Evolutionary conservation across 2,113 vertebrate genomes (phyloP).

Genomic region (Atrichornis clamosus): DNA sequence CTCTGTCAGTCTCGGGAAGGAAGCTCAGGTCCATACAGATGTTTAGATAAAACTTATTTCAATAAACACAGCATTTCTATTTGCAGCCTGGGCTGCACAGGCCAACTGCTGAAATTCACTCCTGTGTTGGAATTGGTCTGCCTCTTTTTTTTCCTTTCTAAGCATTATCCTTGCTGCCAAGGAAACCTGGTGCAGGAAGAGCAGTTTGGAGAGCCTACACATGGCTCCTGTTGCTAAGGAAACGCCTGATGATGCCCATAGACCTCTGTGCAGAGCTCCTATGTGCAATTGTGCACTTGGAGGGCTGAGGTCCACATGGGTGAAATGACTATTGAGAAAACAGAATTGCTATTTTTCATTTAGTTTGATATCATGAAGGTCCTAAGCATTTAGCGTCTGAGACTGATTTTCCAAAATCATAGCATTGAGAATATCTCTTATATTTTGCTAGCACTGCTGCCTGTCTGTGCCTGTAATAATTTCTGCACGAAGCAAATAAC

Average conservation of each 20-base stretch:
- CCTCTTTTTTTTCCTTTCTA: conserved; percentile 4
- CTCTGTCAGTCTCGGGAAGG: neutral
- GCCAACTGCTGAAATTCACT: neutral
- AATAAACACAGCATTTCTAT: fast-evolving
- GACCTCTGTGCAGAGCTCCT: conserved; percentile 23
- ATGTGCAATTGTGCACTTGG: conserved; percentile 1
- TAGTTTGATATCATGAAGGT: neutral
- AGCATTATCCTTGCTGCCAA: conserved; percentile 66
- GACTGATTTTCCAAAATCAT: neutral
- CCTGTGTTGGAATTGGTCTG: neutral
- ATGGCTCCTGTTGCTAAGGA: conserved; percentile 71
- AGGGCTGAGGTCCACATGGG: neutral
- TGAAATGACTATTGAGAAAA: neutral
- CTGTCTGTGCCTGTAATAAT: neutral
- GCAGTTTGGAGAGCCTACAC: conserved; percentile 37
- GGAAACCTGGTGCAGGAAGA: conserved; percentile 68
- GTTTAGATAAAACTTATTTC: neutral
- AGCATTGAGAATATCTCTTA: neutral
- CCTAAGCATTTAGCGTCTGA: neutral
- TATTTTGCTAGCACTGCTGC: neutral
- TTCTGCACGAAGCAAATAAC: neutral
- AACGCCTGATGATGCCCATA: conserved; percentile 33
- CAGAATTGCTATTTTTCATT: neutral
- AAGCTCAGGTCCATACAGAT: neutral
- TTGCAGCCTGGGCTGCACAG: neutral